Evolutionary conservation across 1,140 invertebrate genomes (phyloP), one percentile per base, ranked within the genome.

Genomic region (Chrysomallon squamiferum): DNA sequence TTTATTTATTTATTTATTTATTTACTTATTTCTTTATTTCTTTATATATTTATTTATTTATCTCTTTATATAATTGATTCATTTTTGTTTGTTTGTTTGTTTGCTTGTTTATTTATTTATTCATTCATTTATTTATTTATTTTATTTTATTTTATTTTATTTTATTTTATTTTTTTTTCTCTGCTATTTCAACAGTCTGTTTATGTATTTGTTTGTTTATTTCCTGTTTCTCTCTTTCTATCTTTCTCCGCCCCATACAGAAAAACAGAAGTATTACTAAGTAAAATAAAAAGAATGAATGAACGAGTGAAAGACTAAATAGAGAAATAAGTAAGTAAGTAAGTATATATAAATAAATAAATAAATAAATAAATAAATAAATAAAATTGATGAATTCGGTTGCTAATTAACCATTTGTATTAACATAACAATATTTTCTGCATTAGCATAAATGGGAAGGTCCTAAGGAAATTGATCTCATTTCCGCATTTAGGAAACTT

Each of bases 321-420:
- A 38, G 35, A 38, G 15, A 5, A 59, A 59, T 59, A 59, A 38
- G 3, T 33, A 35, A 11, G 9, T 33, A 38, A 38, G 20, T 59
- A 35, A 59, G 6, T 18, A n/a, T n/a, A 59, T 59, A 35, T 5
- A 18, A 35, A 35, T 15, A 38, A 59, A n/a, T 33, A 59, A 11
- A 59, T 33, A 38, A 35, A 35, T 30, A 35, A 38, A 38, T 33
- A 59, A 59, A 59, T 20, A 35, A 32, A 59, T 11, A 38, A 35
- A 38, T 33, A 59, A 59, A n/a, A 59, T 22, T 33, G 35, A 59
- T 38, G n/a, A 59, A 38, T 20, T n/a, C n/a, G n/a, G n/a, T n/a
- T n/a, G n/a, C n/a, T n/a, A n/a, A n/a, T n/a, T n/a, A n/a, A n/a
- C n/a, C n/a, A n/a, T n/a, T n/a, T n/a, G n/a, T n/a, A n/a, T n/a